Conservation (phyloP, 2,888 invertebrate genomes). For the Trimorus sp. region DNA sequence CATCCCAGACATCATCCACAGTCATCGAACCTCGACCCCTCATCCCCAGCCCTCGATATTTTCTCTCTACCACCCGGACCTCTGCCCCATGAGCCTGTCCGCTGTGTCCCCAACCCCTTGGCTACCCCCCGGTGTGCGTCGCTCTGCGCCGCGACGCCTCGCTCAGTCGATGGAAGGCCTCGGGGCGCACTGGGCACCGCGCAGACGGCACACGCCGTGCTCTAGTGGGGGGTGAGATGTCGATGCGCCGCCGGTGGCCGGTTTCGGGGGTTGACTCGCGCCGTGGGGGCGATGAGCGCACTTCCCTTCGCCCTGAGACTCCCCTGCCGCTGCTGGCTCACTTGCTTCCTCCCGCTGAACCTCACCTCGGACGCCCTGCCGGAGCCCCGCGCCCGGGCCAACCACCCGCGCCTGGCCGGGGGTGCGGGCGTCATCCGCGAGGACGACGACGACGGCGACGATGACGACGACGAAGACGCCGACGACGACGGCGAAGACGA, state of each 20-base stretch:
- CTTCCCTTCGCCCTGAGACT: constrained; percentile 80
- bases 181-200: constrained; percentile 65
- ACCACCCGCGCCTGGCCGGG: constrained; percentile 60
- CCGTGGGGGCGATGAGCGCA: constrained; percentile 81
- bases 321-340: constrained; percentile 78
- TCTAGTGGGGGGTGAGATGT: constrained; percentile 75
- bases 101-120: too few species aligned
- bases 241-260: constrained; percentile 81
- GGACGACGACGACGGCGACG: constrained; percentile 78
- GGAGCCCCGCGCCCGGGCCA: constrained; percentile 55
- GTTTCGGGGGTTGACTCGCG: constrained; percentile 81
- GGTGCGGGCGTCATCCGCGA: constrained; percentile 67
- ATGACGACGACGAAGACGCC: constrained; percentile 77
- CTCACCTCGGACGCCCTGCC: constrained; percentile 56
- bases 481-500: constrained; percentile 80
- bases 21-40: too few species aligned
- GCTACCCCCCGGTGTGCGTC: too few species aligned
- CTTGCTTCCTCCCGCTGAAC: constrained; percentile 77
- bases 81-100: too few species aligned
- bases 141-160: constrained; percentile 25
- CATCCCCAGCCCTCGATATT: too few species aligned
- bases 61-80: too few species aligned
- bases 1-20: too few species aligned
- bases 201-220: constrained; percentile 61
- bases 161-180: constrained; percentile 35